Percentiles rank a stretch among this genome's conserved stretches.
These are phyloP conservation scores for Gymnosoma rotundatum DNA, from an alignment of 2,888 invertebrate species.

Conservation along the genomic window DNA sequence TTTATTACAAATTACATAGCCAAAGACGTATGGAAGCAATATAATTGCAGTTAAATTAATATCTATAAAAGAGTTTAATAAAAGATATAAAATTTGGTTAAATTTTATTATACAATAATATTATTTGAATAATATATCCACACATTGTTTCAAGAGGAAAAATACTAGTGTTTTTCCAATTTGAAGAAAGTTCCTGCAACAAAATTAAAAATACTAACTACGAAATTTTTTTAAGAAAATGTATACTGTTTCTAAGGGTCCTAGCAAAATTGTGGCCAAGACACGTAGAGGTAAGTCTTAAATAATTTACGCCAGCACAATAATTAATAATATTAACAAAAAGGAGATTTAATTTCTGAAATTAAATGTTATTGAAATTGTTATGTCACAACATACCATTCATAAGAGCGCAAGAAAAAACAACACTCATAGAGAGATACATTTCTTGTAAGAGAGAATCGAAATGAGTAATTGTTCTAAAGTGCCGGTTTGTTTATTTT, in stretches of 20 bases:
- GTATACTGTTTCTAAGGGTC: constrained; percentile 94
- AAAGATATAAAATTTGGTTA: not conserved
- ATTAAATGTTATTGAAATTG: constrained; percentile 70
- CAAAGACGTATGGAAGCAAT: constrained; percentile 26
- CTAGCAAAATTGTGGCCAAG: constrained; percentile 94
- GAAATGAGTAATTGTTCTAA: constrained; percentile 39
- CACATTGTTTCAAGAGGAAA: not conserved
- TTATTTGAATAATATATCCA: not conserved
- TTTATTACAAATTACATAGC: constrained; percentile 50
- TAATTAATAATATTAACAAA: constrained; percentile 34
- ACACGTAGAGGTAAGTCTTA: constrained; percentile 85
- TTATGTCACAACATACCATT: constrained; percentile 77
- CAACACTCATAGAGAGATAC: constrained; percentile 10
- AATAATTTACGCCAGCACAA: not conserved
- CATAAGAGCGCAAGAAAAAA: constrained; percentile 13
- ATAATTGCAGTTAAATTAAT: constrained; percentile 1
- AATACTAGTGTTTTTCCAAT: constrained; percentile 16
- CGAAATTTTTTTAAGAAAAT: constrained; percentile 83
- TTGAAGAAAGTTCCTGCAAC: constrained; percentile 58
- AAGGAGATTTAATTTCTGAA: constrained; percentile 47
- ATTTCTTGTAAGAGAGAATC: constrained; percentile 4
- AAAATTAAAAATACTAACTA: constrained; percentile 1
- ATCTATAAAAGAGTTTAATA: constrained; percentile 13
- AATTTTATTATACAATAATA: not conserved
- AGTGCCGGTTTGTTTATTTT: constrained; percentile 63